phyloP scores from a whole-genome alignment of 2,113 vertebrate genomes.

The Pelodiscus sinensis region DNA sequence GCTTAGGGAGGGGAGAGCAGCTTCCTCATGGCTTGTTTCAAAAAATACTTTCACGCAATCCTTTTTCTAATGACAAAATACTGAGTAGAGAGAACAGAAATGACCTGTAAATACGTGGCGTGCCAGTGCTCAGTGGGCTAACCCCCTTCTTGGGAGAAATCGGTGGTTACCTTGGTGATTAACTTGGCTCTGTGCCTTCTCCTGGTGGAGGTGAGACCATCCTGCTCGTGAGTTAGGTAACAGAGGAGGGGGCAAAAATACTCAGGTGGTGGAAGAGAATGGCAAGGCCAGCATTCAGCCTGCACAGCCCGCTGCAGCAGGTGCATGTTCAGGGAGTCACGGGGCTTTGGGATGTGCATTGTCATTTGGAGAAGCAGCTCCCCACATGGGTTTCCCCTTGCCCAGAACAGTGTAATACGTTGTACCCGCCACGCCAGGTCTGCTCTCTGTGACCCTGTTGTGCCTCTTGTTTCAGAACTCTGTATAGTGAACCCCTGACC shows the following conservation, averaged over 20 bases:
- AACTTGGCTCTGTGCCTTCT: not conserved
- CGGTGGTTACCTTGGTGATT: not conserved
- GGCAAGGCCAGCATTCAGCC: not conserved
- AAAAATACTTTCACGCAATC: not conserved
- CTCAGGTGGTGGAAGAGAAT: not conserved
- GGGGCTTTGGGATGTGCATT: not conserved
- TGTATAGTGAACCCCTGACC: constrained; percentile 91
- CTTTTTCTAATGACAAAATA: not conserved
- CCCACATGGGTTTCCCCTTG: not conserved
- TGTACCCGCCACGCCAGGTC: not conserved
- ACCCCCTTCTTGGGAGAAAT: not conserved
- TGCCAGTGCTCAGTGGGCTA: not conserved
- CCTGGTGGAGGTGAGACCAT: not conserved
- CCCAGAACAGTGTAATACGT: not conserved
- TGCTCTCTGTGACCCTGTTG: not conserved
- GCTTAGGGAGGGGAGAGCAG: not conserved
- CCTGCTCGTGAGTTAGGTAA: not conserved
- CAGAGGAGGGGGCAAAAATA: not conserved
- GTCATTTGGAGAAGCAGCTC: not conserved
- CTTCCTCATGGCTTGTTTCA: not conserved
- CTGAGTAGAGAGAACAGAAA: not conserved
- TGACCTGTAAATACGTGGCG: not conserved
- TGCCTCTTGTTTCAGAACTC: constrained; percentile 82
- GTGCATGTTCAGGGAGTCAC: not conserved
- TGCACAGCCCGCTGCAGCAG: not conserved